Evolutionary conservation across 2,113 vertebrate species (phyloP).

Genomic region (Piaya cayana): DNA sequence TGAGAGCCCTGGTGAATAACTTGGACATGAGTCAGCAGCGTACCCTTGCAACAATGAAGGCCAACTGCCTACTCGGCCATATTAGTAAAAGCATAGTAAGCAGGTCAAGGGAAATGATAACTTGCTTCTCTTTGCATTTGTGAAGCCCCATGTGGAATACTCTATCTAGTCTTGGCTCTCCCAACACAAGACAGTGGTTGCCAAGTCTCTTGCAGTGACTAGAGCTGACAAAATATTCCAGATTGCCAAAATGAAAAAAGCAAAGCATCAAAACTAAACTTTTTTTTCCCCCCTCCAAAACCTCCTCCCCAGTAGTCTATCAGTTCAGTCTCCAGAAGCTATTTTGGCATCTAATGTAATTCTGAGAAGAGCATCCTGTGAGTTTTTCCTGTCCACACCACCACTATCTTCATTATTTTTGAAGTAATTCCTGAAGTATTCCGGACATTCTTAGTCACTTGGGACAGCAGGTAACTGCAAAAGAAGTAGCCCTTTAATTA

Average conservation of each 20-base stretch:
- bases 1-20: background rate
- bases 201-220: background rate
- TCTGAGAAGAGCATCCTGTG: background rate
- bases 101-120: background rate
- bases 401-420: background rate
- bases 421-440: background rate
- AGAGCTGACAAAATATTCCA: background rate
- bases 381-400: background rate
- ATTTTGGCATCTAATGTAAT: background rate
- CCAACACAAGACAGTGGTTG: background rate
- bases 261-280: background rate
- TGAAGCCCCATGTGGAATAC: fast-evolving
- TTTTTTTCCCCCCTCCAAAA: background rate
- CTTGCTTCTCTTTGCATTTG: background rate
- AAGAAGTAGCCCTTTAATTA: background rate
- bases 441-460: background rate
- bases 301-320: background rate
- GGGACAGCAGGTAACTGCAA: background rate
- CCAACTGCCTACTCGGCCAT: background rate
- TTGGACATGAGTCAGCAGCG: background rate
- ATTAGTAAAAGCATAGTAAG: background rate
- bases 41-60: background rate
- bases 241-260: background rate
- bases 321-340: background rate
- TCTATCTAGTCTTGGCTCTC: background rate